Conservation (phyloP, 1,140 invertebrate genomes). For the Zaprionus davidi region DNA sequence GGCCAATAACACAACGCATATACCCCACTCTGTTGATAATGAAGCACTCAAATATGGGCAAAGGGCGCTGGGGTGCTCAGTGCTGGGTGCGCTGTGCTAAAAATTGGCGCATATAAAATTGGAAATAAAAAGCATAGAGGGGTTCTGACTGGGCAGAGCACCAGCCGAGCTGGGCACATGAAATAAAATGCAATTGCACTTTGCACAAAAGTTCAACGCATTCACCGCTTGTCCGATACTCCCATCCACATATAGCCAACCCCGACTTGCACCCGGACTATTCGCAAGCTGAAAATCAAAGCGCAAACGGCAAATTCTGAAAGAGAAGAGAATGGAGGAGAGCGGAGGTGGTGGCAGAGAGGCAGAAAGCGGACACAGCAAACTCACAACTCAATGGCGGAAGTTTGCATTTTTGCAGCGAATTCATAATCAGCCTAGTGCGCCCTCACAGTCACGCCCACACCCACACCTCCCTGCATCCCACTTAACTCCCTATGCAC, state of each 20-base stretch:
- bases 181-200: slow-evolving; percentile 83
- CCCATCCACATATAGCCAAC: slow-evolving; percentile 21
- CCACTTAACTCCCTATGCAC: neutral
- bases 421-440: slow-evolving; percentile 78
- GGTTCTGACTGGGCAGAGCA: neutral
- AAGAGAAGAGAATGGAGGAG: slow-evolving; percentile 15
- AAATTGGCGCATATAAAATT: slow-evolving; percentile 70
- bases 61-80: slow-evolving; percentile 34
- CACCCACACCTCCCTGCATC: neutral
- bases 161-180: slow-evolving; percentile 25
- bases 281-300: slow-evolving; percentile 69
- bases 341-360: neutral
- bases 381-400: slow-evolving; percentile 80
- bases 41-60: slow-evolving; percentile 51
- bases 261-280: slow-evolving; percentile 10
- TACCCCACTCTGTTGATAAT: neutral
- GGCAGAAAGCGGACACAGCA: slow-evolving; percentile 18
- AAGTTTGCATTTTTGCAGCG: slow-evolving; percentile 80
- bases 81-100: slow-evolving; percentile 31
- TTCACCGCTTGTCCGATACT: slow-evolving; percentile 58
- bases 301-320: slow-evolving; percentile 62
- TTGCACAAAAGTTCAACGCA: slow-evolving; percentile 83
- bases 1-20: neutral
- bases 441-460: slow-evolving; percentile 10
- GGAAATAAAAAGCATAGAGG: slow-evolving; percentile 45